Evolutionary conservation across 2,113 vertebrate genomes (phyloP), one percentile per base, ranked within the genome.

Genomic region (Paradoxurus hermaphroditus): DNA sequence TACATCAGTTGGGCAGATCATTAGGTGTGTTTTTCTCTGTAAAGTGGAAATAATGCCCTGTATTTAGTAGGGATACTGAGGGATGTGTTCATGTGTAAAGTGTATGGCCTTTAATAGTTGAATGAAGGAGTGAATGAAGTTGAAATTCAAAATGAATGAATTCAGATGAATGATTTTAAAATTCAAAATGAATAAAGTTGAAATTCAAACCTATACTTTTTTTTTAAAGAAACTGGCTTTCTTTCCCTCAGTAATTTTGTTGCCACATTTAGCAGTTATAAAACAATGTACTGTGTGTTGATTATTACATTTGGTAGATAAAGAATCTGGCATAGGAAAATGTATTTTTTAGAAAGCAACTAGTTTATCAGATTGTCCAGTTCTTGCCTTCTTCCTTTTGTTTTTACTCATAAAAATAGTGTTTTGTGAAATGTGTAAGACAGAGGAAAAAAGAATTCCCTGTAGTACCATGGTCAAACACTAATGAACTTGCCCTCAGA

Each of bases 401-500:
- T 59, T 95, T 75, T 82, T 59, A 73, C 12, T 93, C 6, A 81
- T 91, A 78, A 95, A 93, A 95, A 49, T 91, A 23, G 4, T 72
- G 44, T 77, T 86, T 73, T 91, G 3, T 96, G 29, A 97, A 90
- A 85, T 86, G 8, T 89, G 62, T 81, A 93, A 51, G 41, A 46
- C 83, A 63, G 15, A 41, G 25, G 41, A 98, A 98, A 98, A 98
- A 97, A 93, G 96, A 98, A 99, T 98, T 99, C 98, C 98, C 97
- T 98, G 88, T 98, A 98, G 98, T 98, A 98, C 98, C 97, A 98
- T 99, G 98, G 98, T 99, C 98, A 99, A 98, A 99, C 98, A 98
- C 89, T 98, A 98, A 99, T 98, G 98, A 99, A 99, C 99, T 98
- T 99, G 98, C 98, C 98, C 97, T 98, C 98, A 98, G 98, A 98